Conservation (phyloP, 1,140 invertebrate genomes). For the Gonioctena quinquepunctata region DNA sequence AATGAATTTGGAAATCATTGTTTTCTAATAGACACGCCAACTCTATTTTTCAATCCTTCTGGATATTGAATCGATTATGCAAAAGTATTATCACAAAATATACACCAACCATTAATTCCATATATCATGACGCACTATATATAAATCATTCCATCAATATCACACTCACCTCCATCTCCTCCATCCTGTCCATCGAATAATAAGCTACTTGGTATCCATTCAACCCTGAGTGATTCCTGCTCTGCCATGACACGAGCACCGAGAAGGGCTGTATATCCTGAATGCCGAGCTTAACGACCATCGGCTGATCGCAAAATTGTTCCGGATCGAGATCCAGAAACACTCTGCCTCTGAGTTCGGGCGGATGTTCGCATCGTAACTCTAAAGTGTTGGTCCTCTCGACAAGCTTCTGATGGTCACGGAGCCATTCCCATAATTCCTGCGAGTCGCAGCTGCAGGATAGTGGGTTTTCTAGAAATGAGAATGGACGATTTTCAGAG, state of each 20-base stretch:
- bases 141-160: too few species aligned
- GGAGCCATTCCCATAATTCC: conserved; percentile 86
- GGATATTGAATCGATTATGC: too few species aligned
- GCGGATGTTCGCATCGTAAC: conserved; percentile 77
- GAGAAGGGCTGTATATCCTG: conserved; percentile 87
- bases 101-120: too few species aligned
- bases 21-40: too few species aligned
- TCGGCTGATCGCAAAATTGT: conserved; percentile 79
- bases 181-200: conserved; percentile 70
- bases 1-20: too few species aligned
- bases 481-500: not conserved
- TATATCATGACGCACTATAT: too few species aligned
- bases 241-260: conserved; percentile 87
- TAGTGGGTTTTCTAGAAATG: conserved; percentile 77
- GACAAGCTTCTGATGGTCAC: conserved; percentile 78
- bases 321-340: conserved; percentile 78
- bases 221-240: conserved; percentile 82
- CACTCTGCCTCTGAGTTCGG: conserved; percentile 72
- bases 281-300: conserved; percentile 80
- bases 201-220: conserved; percentile 86
- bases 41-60: too few species aligned
- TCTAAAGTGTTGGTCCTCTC: conserved; percentile 58
- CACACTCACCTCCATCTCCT: conserved; percentile 56
- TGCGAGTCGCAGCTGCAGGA: conserved; percentile 82
- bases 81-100: too few species aligned